A percentile compares a stretch with the other conserved stretches of the same genome.
Evolutionary conservation across 2,797 vertebrate genomes (phyloP).

Genomic region (Rhabdophis nuchalis): DNA sequence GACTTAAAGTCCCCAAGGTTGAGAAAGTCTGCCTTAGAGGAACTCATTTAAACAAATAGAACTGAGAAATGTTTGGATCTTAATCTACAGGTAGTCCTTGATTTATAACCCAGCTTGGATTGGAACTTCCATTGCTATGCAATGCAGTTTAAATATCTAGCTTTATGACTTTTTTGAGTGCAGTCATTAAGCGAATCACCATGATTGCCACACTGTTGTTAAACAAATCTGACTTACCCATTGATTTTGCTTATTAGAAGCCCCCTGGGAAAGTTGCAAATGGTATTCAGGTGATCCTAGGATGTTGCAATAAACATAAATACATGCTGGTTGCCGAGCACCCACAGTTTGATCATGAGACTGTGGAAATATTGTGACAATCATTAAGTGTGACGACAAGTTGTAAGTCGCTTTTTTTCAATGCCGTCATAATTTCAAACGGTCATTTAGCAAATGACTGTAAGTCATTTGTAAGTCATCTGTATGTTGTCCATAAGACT

Average conservation of each 20-base stretch:
- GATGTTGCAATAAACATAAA: background rate
- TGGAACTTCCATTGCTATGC: background rate
- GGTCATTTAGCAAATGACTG: background rate
- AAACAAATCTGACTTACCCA: background rate
- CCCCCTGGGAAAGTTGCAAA: background rate
- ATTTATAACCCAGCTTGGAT: background rate
- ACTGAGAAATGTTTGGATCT: constrained; percentile 46
- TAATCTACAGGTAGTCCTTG: background rate
- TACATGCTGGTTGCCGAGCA: background rate
- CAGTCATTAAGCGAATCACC: background rate
- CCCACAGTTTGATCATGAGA: background rate
- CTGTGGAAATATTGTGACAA: background rate
- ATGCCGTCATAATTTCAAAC: background rate
- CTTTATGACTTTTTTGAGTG: background rate
- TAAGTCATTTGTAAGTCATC: background rate
- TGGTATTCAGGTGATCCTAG: background rate
- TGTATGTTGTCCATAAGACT: background rate
- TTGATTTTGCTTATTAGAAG: background rate
- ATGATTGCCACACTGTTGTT: background rate
- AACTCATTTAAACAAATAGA: constrained; percentile 53
- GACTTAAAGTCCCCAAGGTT: too few relatives aligned
- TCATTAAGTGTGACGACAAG: background rate
- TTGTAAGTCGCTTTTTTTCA: background rate
- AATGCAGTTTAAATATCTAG: background rate
- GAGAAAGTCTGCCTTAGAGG: background rate